These are phyloP conservation scores for Pteria penguin DNA, from an alignment of 2,888 invertebrate species.

Conservation along the genomic window DNA sequence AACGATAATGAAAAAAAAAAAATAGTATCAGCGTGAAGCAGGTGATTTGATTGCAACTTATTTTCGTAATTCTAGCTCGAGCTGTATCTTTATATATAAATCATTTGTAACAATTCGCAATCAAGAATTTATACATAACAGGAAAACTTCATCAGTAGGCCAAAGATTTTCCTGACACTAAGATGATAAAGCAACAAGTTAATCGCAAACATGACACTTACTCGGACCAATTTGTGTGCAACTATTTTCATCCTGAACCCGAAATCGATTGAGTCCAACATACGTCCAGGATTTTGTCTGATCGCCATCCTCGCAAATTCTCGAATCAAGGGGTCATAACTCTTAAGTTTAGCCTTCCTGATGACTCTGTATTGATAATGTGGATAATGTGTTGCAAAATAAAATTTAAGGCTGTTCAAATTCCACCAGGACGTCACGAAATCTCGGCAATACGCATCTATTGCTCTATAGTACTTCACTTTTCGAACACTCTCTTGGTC, in stretches of 20 bases:
- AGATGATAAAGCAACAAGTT: too few species aligned
- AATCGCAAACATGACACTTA: too few species aligned
- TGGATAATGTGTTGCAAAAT: conserved; percentile 23
- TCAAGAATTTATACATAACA: too few species aligned
- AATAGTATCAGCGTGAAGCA: too few species aligned
- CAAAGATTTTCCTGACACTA: too few species aligned
- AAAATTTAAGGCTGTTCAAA: conserved; percentile 16
- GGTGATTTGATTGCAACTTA: too few species aligned
- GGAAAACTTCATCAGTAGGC: too few species aligned
- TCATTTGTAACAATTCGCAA: neutral
- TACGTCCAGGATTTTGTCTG: neutral
- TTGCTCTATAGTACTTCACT: neutral
- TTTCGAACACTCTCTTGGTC: too few species aligned
- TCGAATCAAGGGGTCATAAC: conserved; percentile 6
- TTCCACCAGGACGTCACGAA: conserved; percentile 21
- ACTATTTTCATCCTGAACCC: neutral
- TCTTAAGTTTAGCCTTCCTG: conserved; percentile 6
- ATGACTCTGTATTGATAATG: conserved; percentile 15
- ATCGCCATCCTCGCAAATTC: conserved; percentile 5
- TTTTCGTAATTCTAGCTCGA: too few species aligned
- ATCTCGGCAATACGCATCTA: neutral
- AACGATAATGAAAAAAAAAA: too few species aligned
- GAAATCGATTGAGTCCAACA: neutral
- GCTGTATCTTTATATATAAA: too few species aligned
- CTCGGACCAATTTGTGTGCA: neutral